Base-by-base conservation (phyloP, 2,113 vertebrate species). In the Microcebus griseorufus region DNA sequence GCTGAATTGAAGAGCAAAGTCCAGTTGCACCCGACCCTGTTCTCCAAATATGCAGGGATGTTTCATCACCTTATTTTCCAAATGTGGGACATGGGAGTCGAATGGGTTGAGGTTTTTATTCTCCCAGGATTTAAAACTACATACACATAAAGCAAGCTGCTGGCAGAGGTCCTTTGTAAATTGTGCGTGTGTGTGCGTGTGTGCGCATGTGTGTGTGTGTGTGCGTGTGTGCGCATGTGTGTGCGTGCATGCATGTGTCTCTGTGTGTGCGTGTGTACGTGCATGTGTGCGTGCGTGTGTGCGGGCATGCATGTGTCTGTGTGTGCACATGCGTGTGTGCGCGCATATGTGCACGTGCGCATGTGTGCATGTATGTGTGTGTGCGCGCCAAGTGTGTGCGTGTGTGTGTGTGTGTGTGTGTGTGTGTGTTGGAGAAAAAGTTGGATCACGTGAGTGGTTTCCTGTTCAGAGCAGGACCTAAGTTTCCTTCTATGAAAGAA, bases 391-490 rank as follows among this genome's bases (percentile, higher is more conserved):
- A 29, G 39, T 34, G 39, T 55, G 55, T 72, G 48, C 45, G 32
- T 42, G 23, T 64, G 22, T 27, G n/a, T 8, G 12, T 62, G 42
- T 48, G 34, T 90, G 48, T 69, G 72, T 27, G 37, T 80, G 39
- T 90, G 67, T 88, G 60, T 32, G 12, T 95, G 53, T 60, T 64
- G 51, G 72, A 97, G 97, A 97, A 98, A 97, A 70, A 97, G 94
- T 94, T 98, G 83, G 93, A 60, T 98, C 97, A 95, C 97, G 98
- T 95, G 94, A 98, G 89, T 92, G 83, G 92, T 97, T 98, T 98
- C 94, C 98, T 98, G 93, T 95, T 87, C 82, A 85, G 84, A 98
- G 95, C 79, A 83, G 88, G 87, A 96, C 93, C 51, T 97, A 97
- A 94, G 83, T 91, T 98, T 98, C 96, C 84, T 90, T 95, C 93